Evolutionary conservation across 1,140 invertebrate genomes (phyloP).

Genomic region (Nephila pilipes): DNA sequence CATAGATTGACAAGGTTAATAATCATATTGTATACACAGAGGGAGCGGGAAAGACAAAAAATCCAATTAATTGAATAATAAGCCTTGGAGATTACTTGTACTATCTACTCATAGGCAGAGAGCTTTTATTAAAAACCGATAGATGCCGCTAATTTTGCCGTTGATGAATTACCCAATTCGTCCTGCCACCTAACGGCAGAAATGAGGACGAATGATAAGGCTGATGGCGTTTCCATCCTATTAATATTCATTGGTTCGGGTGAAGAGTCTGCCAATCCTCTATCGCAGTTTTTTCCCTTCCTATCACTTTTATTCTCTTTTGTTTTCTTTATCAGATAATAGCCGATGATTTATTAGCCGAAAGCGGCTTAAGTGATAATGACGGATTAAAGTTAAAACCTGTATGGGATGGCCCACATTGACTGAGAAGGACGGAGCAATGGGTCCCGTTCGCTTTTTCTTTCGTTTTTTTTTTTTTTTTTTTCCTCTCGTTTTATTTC

Average conservation of each 20-base stretch:
- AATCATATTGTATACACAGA: slow-evolving; percentile 70
- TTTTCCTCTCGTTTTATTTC: not conserved
- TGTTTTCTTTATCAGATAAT: slow-evolving; percentile 74
- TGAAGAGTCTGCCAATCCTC: not conserved
- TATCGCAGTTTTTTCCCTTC: slow-evolving; percentile 31
- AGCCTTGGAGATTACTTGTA: slow-evolving; percentile 69
- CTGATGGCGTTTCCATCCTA: slow-evolving; percentile 38
- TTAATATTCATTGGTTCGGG: slow-evolving; percentile 71
- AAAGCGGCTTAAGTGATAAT: slow-evolving; percentile 77
- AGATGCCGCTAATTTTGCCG: slow-evolving; percentile 70
- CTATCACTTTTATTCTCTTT: slow-evolving; percentile 62
- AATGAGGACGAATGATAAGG: slow-evolving; percentile 54
- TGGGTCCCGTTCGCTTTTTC: not conserved
- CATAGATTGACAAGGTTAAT: slow-evolving; percentile 66
- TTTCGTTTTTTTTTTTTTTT: not conserved
- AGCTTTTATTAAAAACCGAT: slow-evolving; percentile 77
- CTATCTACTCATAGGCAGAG: slow-evolving; percentile 73
- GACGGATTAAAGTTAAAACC: slow-evolving; percentile 75
- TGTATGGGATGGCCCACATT: slow-evolving; percentile 72
- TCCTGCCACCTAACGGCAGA: slow-evolving; percentile 38
- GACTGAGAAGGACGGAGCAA: slow-evolving; percentile 7
- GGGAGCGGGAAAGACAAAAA: slow-evolving; percentile 44
- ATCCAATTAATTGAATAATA: slow-evolving; percentile 76
- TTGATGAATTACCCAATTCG: slow-evolving; percentile 76
- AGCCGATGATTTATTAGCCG: slow-evolving; percentile 73